Conservation (phyloP, 2,113 vertebrate genomes). For the Catagonus wagneri region DNA sequence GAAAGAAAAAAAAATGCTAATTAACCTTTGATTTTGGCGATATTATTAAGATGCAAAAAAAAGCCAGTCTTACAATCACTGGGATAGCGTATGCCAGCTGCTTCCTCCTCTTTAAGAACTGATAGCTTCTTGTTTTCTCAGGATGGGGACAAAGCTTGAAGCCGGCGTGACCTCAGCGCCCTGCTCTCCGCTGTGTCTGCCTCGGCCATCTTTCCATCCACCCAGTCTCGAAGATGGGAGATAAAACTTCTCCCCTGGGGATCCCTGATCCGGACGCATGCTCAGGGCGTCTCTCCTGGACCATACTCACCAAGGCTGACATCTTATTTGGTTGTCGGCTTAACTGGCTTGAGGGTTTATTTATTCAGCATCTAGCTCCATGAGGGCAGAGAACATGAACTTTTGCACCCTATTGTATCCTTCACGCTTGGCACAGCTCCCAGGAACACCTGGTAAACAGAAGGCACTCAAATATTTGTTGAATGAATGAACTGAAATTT, state of each 20-base stretch:
- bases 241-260: neutral
- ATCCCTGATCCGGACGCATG: neutral
- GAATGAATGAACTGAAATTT: neutral
- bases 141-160: neutral
- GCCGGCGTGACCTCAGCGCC: neutral
- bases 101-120: neutral
- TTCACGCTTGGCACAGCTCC: neutral
- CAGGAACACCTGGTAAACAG: neutral
- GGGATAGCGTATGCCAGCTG: neutral
- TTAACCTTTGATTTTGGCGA: neutral
- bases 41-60: neutral
- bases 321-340: neutral
- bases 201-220: neutral
- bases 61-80: neutral
- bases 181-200: neutral
- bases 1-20: slow-evolving; percentile 22
- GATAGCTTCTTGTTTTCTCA: neutral
- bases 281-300: neutral
- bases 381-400: neutral
- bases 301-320: neutral
- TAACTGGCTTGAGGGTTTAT: neutral
- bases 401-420: neutral
- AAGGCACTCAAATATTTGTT: neutral
- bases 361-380: neutral
- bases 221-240: neutral